Conservation (phyloP, 2,113 vertebrate species). For the Malurus elegans region DNA sequence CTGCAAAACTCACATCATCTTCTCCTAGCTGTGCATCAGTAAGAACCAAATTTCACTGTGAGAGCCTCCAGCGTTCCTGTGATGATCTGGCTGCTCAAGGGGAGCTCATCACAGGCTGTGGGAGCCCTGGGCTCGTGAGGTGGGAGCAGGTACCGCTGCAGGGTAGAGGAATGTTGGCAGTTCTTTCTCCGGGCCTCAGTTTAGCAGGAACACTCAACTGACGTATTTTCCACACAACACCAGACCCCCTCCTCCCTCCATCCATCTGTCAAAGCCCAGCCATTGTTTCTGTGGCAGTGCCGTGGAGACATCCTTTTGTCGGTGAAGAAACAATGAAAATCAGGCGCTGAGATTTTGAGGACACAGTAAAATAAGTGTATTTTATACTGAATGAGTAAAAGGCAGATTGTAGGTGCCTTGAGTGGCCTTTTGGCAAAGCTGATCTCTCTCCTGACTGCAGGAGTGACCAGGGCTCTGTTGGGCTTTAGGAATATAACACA, state of each 20-base stretch:
- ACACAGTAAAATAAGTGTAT: accelerated
- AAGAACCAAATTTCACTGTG: not conserved
- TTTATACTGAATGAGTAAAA: not conserved
- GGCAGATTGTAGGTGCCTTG: not conserved
- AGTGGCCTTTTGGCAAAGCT: not conserved
- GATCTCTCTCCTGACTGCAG: not conserved
- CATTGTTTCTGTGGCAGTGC: not conserved
- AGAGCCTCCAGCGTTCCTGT: not conserved
- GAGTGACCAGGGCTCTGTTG: not conserved
- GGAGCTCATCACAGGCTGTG: not conserved
- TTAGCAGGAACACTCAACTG: not conserved
- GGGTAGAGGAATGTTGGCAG: accelerated
- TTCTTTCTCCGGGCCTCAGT: not conserved
- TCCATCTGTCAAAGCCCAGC: conserved; percentile 14
- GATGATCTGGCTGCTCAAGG: accelerated
- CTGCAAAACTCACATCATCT: not conserved
- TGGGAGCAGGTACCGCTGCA: not conserved
- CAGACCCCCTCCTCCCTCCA: not conserved
- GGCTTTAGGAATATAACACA: accelerated
- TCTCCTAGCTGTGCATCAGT: accelerated
- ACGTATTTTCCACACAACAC: not conserved
- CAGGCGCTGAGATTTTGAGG: not conserved
- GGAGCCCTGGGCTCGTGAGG: not conserved
- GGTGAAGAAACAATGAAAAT: not conserved
- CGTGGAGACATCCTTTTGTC: not conserved